Evolutionary conservation across 2,888 invertebrate species (phyloP).

Genomic region (Pandemis corylana): DNA sequence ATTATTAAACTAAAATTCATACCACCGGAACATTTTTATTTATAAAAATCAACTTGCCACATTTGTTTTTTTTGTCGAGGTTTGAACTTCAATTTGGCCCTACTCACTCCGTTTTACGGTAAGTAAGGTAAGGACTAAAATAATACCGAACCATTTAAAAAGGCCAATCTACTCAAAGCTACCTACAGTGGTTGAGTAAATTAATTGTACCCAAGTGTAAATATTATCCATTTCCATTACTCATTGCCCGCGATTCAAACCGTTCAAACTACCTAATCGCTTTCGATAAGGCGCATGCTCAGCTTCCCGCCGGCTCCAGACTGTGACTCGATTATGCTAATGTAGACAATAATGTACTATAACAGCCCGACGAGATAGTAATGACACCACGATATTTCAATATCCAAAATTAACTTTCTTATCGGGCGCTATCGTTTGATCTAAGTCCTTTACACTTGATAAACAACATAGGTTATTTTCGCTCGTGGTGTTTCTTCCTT

Average conservation of each 20-base stretch:
- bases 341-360: slow-evolving; percentile 15
- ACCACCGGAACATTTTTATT: too few relatives aligned
- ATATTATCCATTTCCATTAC: slow-evolving; percentile 3
- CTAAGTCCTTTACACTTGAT: neutral
- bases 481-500: too few relatives aligned
- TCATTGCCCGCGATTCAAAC: slow-evolving; percentile 4
- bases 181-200: neutral
- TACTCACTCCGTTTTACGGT: too few relatives aligned
- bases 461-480: neutral
- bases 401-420: slow-evolving; percentile 3
- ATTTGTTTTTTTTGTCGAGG: too few relatives aligned
- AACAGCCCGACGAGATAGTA: slow-evolving; percentile 9
- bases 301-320: slow-evolving; percentile 24
- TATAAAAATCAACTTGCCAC: too few relatives aligned
- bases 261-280: slow-evolving; percentile 9
- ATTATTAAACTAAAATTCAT: too few relatives aligned
- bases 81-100: too few relatives aligned
- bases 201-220: neutral
- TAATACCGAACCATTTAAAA: neutral
- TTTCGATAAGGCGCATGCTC: slow-evolving; percentile 52
- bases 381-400: neutral
- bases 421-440: neutral
- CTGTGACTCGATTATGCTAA: slow-evolving; percentile 44
- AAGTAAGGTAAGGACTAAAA: neutral
- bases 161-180: neutral